Evolutionary conservation across 1,140 invertebrate species (phyloP), one percentile per base, ranked within the genome.

Genomic region (Halesus radiatus): DNA sequence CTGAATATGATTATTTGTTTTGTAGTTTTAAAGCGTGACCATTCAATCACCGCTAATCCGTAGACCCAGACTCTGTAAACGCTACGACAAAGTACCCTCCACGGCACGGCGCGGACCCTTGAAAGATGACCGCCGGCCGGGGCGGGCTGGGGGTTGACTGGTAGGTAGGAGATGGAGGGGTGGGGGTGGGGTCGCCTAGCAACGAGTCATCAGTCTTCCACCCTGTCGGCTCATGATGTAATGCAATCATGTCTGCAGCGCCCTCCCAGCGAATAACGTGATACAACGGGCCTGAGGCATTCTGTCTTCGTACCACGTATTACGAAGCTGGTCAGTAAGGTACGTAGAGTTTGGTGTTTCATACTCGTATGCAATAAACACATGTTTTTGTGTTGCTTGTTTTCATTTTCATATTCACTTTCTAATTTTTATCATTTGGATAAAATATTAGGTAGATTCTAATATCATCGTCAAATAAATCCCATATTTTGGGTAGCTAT

Each of bases 191-290:
- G 66, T 70, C 20, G 66, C 66, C 66, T 70, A 70, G 66, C 66
- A 70, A 70, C 66, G 22, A 6, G 72, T 37, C 26, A 74, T 74
- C 72, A 22, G 72, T 74, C 72, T 58, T 74, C 52, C 54, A 7
- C 50, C 54, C 72, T 56, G 72, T 58, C 72, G 29, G 72, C 50
- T 58, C 54, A 58, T 74, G 72, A 74, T 74, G 72, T 74, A 74
- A 74, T 74, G 72, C 72, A 74, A 74, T 74, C 72, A 74, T 74
- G 72, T 54, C 72, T 54, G 52, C 72, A 26, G 22, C 72, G 50
- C 23, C 23, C 22, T 6, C 52, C 72, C 72, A 0, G 1, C 8
- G 4, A 13, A 45, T 16, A 5, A 16, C 50, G 15, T 20, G 18
- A 23, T 23, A 20, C 62, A 23, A 8, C 23, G 2, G 1, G 22